Evolutionary conservation across 2,797 vertebrate genomes (phyloP), one percentile per base, ranked within the genome.

Genomic region (Takifugu ocellatus): DNA sequence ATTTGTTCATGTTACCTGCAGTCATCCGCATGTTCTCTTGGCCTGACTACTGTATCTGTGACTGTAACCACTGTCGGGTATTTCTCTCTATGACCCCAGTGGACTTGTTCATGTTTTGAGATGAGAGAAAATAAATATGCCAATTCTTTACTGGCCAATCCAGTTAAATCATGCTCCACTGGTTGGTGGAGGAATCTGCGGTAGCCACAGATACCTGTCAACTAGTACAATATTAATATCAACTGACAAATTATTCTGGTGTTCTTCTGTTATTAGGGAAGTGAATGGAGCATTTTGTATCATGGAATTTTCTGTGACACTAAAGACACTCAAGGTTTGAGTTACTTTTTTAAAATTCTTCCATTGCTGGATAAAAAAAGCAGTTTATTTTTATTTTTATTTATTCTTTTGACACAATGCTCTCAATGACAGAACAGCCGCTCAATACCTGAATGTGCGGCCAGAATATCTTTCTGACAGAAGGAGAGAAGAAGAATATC

Each of bases 1-100:
- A 75, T 63, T 50, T 63, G 59, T 62, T 64, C 65, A 58, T 50
- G 63, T 64, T 43, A 66, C 63, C 49, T n/a, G 25, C 2, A 47
- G 60, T 77, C 52, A 60, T 76, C 68, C 60, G 53, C 10, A 45
- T 59, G 43, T 8, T 59, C 59, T 31, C 27, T 39, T 17, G 3
- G 24, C 61, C 25, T 1, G 61, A 36, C 33, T 3, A 47, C 46
- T 48, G 10, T 48, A 48, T 48, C n/a, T 48, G 21, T 24, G 17
- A 17, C 17, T 48, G 46, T 39, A 39, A 12, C 36, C 12, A 14
- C 11, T 39, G 11, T 39, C 4, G 7, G 8, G 2, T 39, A 12
- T 39, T 39, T 39, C 36, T 2, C 11, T 3, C 36, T 14, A 3
- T 36, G 1, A 36, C 11, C 33, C 33, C 33, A 7, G 9, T 36